Evolutionary conservation across 1,140 invertebrate genomes (phyloP), one percentile per base, ranked within the genome.

Genomic region (Patella vulgata): DNA sequence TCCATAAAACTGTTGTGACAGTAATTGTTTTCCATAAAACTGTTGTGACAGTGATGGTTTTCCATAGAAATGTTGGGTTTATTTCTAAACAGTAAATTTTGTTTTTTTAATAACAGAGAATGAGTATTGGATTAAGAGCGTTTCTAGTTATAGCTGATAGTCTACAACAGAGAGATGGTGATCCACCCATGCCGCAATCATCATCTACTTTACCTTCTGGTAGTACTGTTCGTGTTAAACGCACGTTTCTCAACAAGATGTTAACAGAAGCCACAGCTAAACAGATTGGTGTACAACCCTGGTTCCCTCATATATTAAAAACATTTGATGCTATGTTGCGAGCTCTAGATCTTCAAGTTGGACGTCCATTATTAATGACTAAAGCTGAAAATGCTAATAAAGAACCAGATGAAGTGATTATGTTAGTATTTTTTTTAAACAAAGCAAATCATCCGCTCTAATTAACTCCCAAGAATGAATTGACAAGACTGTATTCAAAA

Each of bases 61-160:
- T 27, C 27, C 30, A 19, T 53, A n/a, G 17, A 31, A 19, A 4
- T 53, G n/a, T n/a, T n/a, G n/a, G n/a, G n/a, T n/a, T n/a, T n/a
- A n/a, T n/a, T n/a, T n/a, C n/a, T n/a, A n/a, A n/a, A n/a, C n/a
- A n/a, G n/a, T n/a, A n/a, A n/a, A n/a, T 33, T 3, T 31, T n/a
- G 2, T 17, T 48, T 12, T 40, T 36, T 48, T 42, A 11, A 23
- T 52, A 74, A 9, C 68, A 85, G 86, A 86, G 97, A 66, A 99
- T 99, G 97, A 98, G 94, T 74, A 99, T 99, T 62, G 97, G 97
- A 0, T 86, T 99, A 12, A 65, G 84, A 56, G 96, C 98, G 0
- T 98, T 99, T 80, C 87, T 99, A 2, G 97, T 99, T 0, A 97
- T 99, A 11, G 96, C 97, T 17, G 97, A 99, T 82, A 97, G 95